Evolutionary conservation across 92 coral and sea anemone genomes (phyloP).

Genomic region (Paragorgia papillata): DNA sequence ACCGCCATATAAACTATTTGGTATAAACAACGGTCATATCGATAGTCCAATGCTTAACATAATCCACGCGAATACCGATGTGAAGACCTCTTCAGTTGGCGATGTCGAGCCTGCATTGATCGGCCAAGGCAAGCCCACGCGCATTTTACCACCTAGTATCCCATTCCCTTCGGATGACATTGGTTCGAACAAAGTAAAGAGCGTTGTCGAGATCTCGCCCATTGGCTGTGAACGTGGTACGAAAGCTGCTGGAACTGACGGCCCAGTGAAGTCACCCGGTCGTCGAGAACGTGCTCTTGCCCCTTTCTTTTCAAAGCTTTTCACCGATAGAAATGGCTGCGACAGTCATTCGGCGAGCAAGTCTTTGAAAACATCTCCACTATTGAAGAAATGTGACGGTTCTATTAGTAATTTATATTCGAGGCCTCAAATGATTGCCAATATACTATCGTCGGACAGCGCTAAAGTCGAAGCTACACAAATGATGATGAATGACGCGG

Average conservation of each 20-base stretch:
- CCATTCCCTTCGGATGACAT: not conserved
- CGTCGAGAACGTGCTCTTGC: conserved; percentile 23
- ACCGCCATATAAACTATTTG: not conserved
- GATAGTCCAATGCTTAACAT: not conserved
- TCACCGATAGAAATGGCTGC: not conserved
- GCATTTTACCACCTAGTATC: not conserved
- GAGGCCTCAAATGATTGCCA: no score
- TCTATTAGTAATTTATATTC: not conserved
- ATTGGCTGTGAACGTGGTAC: not conserved
- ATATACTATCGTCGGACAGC: no score
- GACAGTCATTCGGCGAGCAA: not conserved
- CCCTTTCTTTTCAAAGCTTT: conserved; percentile 12
- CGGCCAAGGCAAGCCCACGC: no score
- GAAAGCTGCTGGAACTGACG: not conserved
- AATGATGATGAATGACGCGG: conserved; percentile 20
- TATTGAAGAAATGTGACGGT: not conserved
- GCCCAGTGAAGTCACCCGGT: conserved; percentile 14
- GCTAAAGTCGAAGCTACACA: not conserved
- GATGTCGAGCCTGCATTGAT: no score
- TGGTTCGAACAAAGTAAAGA: not conserved
- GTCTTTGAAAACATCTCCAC: not conserved
- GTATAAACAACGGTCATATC: not conserved
- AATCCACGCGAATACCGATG: not conserved
- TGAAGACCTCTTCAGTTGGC: not conserved
- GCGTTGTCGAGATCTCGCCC: not conserved